phyloP scores from a whole-genome alignment of 2,113 vertebrate species.

The Carollia perspicillata region DNA sequence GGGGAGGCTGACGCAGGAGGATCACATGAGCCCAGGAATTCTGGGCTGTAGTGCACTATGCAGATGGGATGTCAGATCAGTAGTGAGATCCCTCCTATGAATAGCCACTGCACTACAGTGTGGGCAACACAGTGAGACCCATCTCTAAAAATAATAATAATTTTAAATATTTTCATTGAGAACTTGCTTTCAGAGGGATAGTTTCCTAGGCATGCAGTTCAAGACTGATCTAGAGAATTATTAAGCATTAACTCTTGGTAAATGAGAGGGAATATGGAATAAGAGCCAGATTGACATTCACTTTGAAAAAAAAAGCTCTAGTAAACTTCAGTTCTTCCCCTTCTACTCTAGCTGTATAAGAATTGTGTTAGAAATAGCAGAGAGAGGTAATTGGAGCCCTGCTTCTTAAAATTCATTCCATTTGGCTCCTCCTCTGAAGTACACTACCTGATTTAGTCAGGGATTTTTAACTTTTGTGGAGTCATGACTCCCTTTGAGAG shows the following conservation, averaged over 20 bases:
- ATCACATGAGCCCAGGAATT: too few relatives aligned
- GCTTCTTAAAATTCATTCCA: not conserved
- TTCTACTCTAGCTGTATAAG: not conserved
- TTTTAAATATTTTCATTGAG: conserved; percentile 34
- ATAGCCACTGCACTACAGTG: too few relatives aligned
- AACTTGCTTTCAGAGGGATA: conserved; percentile 28
- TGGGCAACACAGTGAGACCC: too few relatives aligned
- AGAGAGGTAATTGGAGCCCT: not conserved
- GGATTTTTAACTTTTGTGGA: not conserved
- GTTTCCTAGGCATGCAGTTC: not conserved
- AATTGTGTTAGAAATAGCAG: not conserved
- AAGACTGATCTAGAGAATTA: not conserved
- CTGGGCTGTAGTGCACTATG: too few relatives aligned
- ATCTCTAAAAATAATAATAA: not conserved
- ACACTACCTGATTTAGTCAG: not conserved
- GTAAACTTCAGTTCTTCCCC: not conserved
- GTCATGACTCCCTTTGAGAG: not conserved
- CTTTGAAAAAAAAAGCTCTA: not conserved
- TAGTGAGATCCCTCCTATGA: too few relatives aligned
- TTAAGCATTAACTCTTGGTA: not conserved
- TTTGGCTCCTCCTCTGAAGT: not conserved
- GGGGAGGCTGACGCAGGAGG: too few relatives aligned
- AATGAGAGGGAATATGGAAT: not conserved
- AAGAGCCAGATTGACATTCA: not conserved
- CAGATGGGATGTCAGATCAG: too few relatives aligned